A percentile compares a stretch with the other conserved stretches of the same genome.
Conservation (phyloP, 2,797 vertebrate genomes). For the Falco cherrug region DNA sequence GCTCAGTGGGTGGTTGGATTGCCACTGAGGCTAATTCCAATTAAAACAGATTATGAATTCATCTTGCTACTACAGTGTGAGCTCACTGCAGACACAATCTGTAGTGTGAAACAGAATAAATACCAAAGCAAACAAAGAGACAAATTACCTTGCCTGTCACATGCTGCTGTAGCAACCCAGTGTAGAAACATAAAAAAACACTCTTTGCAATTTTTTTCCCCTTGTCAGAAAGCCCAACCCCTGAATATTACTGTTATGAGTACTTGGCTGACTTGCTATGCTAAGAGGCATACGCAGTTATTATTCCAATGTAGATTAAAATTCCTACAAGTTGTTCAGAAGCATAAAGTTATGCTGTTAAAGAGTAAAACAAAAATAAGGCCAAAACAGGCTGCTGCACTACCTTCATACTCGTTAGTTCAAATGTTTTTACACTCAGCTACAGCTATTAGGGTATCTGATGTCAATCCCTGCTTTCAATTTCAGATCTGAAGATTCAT, state of each 20-base stretch:
- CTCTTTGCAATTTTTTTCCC: not conserved
- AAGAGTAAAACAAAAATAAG: not conserved
- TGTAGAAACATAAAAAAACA: not conserved
- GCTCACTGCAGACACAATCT: not conserved
- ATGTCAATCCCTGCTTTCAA: not conserved
- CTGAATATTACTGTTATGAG: not conserved
- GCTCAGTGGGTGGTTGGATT: not conserved
- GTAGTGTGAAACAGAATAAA: not conserved
- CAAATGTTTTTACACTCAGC: not conserved
- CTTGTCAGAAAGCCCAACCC: not conserved
- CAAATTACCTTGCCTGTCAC: not conserved
- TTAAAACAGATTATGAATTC: not conserved
- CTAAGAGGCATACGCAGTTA: not conserved
- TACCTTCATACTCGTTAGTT: not conserved
- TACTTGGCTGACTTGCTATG: not conserved
- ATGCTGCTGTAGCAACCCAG: not conserved
- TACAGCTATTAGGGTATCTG: not conserved
- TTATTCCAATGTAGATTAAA: not conserved
- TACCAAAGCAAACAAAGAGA: not conserved
- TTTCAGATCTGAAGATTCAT: not conserved
- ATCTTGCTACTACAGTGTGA: not conserved
- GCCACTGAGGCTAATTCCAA: not conserved
- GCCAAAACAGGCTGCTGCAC: not conserved
- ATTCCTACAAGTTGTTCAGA: not conserved
- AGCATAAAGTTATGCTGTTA: not conserved